Percentiles rank a stretch among this genome's conserved stretches.
Conservation (phyloP, 2,888 invertebrate species). For the Perithous albicinctus region DNA sequence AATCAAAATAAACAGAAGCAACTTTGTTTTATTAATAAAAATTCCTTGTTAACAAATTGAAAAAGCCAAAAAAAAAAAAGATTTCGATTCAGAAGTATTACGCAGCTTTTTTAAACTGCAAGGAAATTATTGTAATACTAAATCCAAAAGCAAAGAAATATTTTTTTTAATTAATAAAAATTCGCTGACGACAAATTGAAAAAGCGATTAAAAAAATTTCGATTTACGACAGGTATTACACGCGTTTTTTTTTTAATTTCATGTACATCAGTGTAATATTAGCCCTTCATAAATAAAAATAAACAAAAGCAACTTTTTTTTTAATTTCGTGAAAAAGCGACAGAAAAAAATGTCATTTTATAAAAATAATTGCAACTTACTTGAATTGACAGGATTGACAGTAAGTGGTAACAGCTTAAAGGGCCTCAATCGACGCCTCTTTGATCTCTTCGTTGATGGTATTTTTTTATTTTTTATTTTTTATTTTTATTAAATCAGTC, state of each 20-base stretch:
- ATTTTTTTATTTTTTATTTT: too few species aligned
- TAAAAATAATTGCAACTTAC: neutral
- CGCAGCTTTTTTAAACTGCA: too few species aligned
- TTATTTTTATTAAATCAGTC: neutral
- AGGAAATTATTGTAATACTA: too few species aligned
- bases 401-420: neutral
- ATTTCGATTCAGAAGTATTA: too few species aligned
- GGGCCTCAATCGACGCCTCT: neutral
- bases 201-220: neutral
- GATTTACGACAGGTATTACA: too few species aligned
- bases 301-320: too few species aligned
- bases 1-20: neutral
- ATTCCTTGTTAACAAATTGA: neutral
- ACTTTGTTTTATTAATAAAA: neutral
- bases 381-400: slow-evolving; percentile 1
- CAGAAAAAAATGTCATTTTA: too few species aligned
- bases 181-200: too few species aligned
- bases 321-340: too few species aligned
- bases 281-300: too few species aligned
- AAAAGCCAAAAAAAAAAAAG: neutral
- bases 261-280: too few species aligned
- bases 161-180: neutral
- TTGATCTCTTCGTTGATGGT: neutral
- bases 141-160: neutral
- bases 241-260: too few species aligned